Conservation (phyloP, 2,888 invertebrate genomes). For the Adelognathus sp. region DNA sequence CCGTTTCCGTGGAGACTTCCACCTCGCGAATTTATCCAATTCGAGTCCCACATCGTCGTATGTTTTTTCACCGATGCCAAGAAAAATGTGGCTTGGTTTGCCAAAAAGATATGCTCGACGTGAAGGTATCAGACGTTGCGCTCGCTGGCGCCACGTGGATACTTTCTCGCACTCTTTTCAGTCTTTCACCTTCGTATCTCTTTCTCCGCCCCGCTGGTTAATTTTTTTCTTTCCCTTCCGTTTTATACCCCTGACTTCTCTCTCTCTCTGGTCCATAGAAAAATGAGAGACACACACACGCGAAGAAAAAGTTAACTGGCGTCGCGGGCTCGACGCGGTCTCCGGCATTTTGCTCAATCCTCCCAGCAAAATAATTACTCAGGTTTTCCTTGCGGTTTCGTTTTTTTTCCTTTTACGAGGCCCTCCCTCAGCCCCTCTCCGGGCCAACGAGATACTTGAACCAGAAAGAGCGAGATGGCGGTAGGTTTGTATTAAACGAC, state of each 20-base stretch:
- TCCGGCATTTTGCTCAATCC: constrained; percentile 27
- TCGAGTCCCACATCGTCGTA: background rate
- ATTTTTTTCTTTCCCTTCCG: background rate
- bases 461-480: constrained; percentile 25
- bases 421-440: background rate
- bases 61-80: constrained; percentile 43
- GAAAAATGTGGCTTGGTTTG: constrained; percentile 45
- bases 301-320: constrained; percentile 36
- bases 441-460: background rate
- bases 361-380: constrained; percentile 45
- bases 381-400: constrained; percentile 18
- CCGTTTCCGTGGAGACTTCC: constrained; percentile 43
- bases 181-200: constrained; percentile 15
- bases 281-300: background rate
- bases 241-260: background rate
- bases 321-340: constrained; percentile 4
- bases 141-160: constrained; percentile 59
- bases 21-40: background rate
- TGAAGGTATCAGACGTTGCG: constrained; percentile 50
- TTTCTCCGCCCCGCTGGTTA: background rate
- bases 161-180: constrained; percentile 34
- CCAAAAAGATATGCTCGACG: constrained; percentile 61
- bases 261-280: background rate
- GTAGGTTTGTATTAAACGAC: constrained; percentile 48
- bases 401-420: constrained; percentile 9